Evolutionary conservation across 1,140 invertebrate species (phyloP).

Genomic region (Manduca sexta): DNA sequence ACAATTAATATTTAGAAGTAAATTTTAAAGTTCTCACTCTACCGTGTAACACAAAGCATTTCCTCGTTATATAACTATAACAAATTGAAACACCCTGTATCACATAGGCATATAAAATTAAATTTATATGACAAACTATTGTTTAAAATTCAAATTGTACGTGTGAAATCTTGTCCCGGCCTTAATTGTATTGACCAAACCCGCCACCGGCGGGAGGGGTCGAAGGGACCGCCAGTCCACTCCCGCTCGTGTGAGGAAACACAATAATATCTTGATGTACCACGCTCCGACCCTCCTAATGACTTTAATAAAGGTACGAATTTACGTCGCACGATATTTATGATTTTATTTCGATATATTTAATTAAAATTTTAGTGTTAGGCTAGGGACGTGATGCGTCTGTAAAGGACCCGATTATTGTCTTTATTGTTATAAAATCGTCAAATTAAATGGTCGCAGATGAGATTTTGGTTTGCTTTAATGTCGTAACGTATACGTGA

Average conservation of each 20-base stretch:
- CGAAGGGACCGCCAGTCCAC: slow-evolving; percentile 18
- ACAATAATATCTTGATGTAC: slow-evolving; percentile 55
- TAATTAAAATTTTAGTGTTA: slow-evolving; percentile 64
- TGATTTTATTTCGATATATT: slow-evolving; percentile 66
- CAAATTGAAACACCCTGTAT: slow-evolving; percentile 22
- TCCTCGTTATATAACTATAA: not conserved
- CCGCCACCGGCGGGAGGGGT: slow-evolving; percentile 19
- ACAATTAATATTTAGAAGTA: too few species aligned
- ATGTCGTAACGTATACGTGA: not conserved
- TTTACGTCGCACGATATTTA: slow-evolving; percentile 52
- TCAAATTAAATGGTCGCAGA: not conserved
- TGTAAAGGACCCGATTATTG: not conserved
- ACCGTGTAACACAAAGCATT: too few species aligned
- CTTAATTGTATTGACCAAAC: slow-evolving; percentile 64
- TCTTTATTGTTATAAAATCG: not conserved
- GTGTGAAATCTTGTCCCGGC: slow-evolving; percentile 59
- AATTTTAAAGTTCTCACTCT: too few species aligned
- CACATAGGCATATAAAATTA: slow-evolving; percentile 49
- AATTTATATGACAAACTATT: slow-evolving; percentile 71
- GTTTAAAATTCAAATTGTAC: slow-evolving; percentile 70
- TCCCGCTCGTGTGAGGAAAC: slow-evolving; percentile 46
- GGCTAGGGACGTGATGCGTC: not conserved
- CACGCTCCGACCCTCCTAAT: slow-evolving; percentile 46
- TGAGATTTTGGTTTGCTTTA: not conserved
- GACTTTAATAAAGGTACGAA: slow-evolving; percentile 66